These are phyloP conservation scores for Hippocampus comes DNA, from an alignment of 2,113 vertebrate genomes.

Conservation along the genomic window DNA sequence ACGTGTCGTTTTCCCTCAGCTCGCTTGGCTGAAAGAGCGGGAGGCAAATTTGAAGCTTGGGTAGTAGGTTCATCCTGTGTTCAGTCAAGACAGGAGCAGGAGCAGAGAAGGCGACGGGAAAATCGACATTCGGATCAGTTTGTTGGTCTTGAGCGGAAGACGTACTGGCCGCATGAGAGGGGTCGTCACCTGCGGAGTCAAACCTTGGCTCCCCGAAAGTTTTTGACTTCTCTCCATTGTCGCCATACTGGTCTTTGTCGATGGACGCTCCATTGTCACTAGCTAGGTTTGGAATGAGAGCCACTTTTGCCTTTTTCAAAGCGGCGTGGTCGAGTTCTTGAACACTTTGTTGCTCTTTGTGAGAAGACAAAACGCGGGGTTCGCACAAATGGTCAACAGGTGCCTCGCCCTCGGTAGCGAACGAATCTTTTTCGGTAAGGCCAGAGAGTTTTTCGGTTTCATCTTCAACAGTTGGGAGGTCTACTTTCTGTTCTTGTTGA, in stretches of 20 bases:
- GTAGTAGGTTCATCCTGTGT: background rate
- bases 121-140: constrained; percentile 1
- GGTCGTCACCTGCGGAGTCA: background rate
- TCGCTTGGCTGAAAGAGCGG: constrained; percentile 15
- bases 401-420: background rate
- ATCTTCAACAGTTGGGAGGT: background rate
- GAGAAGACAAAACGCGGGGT: background rate
- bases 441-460: background rate
- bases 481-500: background rate
- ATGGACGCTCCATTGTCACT: background rate
- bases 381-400: background rate
- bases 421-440: background rate
- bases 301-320: background rate
- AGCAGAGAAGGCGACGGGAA: background rate
- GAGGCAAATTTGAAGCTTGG: background rate
- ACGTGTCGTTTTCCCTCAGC: background rate
- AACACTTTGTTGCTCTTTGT: background rate
- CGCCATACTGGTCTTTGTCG: background rate
- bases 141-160: constrained; percentile 9
- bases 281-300: background rate
- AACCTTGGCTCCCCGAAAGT: background rate
- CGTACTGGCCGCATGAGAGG: background rate
- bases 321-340: background rate
- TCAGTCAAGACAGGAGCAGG: constrained; percentile 6
- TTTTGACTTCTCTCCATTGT: background rate